Base-by-base conservation (phyloP, 2,888 invertebrate species). In the Cenopis cana region DNA sequence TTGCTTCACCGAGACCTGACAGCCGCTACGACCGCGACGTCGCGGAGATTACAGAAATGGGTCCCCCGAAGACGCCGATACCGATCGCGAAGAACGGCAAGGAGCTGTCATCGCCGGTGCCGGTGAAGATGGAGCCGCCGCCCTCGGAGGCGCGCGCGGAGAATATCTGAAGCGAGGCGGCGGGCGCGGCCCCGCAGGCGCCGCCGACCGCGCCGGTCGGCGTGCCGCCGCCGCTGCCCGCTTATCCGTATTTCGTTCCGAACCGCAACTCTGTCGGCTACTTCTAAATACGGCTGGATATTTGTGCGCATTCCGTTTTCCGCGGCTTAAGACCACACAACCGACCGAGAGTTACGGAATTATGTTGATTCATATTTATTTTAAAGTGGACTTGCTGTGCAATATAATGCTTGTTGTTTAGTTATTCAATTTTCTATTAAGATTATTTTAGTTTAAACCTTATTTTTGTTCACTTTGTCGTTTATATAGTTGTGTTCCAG, bases 41-140 rank as follows among this genome's bases (percentile, higher is more conserved):
- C 50, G 76, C 88, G 1, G 90, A 90, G 50, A 84, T 88, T 9
- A 89, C 87, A 29, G 91, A 91, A 20, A 93, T 92, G 91, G 91
- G 92, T 46, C 89, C 90, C 50, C 91, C 93, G 17, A 90, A 90
- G 81, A 92, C 86, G 3, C 91, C 86, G 74, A 82, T 84, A 61
- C 79, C 79, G 61, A 72, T 82, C 69, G 84, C 83, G 60, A 87
- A 83, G 79, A 90, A 91, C 70, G 87, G 88, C 76, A 91, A 91
- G 79, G 91, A 91, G 75, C 89, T 94, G 82, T 88, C 94, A 74
- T 91, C 94, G 78, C 93, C 89, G 81, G 93, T 95, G 80, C 95
- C 95, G 77, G 96, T 96, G 76, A 96, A 96, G 90, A 94, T 97
- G 88, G 97, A 97, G 87, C 94, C 95, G 75, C 83, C 87, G 41